Percentiles rank a stretch among this genome's conserved stretches.
These are phyloP conservation scores for Cryptoblepharus egeriae DNA, from an alignment of 2,797 vertebrate species.

Conservation along the genomic window DNA sequence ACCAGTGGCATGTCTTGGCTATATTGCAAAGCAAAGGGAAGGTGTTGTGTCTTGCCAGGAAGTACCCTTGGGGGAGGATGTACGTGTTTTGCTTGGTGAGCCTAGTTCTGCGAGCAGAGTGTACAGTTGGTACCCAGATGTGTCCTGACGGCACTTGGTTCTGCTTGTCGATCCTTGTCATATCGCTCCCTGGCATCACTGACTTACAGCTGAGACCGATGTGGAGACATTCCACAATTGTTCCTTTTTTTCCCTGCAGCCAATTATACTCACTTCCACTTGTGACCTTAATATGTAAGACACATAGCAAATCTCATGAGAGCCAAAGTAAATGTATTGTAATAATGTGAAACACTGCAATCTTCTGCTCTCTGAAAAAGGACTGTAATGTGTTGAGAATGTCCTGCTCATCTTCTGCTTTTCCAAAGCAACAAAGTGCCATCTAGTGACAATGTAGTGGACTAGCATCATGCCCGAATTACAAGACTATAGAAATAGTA, in stretches of 20 bases:
- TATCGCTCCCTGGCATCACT: neutral
- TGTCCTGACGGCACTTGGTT: neutral
- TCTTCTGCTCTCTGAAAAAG: neutral
- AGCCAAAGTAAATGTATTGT: neutral
- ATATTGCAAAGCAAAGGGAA: neutral
- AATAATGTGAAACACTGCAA: neutral
- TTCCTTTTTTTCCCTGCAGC: fast-evolving
- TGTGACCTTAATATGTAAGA: neutral
- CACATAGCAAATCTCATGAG: neutral
- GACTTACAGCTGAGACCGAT: neutral
- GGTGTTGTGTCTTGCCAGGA: conserved; percentile 5
- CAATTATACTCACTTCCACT: neutral
- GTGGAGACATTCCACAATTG: fast-evolving
- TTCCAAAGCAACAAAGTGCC: conserved; percentile 19
- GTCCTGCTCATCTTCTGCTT: neutral
- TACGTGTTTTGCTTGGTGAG: fast-evolving
- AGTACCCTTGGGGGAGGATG: neutral
- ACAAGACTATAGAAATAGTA: neutral
- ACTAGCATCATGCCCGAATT: neutral
- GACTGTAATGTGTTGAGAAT: neutral
- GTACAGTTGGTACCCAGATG: neutral
- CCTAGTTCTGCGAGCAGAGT: neutral
- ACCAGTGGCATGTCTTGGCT: neutral
- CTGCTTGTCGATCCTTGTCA: fast-evolving
- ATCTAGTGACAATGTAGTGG: conserved; percentile 31